Evolutionary conservation across 92 coral and sea anemone genomes (phyloP), one percentile per base, ranked within the genome.

Genomic region (Micromussa lordhowensis): DNA sequence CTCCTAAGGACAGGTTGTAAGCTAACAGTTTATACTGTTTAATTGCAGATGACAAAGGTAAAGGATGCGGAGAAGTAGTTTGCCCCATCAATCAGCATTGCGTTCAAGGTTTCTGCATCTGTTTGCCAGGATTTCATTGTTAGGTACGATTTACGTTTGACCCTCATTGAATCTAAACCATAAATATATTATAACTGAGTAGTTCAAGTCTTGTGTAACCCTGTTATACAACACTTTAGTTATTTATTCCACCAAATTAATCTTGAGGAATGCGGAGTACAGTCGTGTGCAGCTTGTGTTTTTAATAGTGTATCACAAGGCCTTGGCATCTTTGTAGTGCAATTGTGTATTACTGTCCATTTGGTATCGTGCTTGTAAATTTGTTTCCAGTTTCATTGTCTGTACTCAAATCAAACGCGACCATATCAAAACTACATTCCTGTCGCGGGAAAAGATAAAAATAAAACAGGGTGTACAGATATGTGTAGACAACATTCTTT

Each of bases 81-180:
- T 90, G 89, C 75, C 90, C 88, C 28, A 49, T 90, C 63, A 80
- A 70, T 19, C 89, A 80, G 16, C 54, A 34, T 21, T 90, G 92
- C 69, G 54, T 58, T 4, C 54, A 59, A 10, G 92, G 92, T 7
- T 19, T 59, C 8, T 90, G 92, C 82, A 21, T 64, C 12, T 90
- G 92, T 29, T 61, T 90, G 3, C 92, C 92, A n/a, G 90, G 89
- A 11, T 26, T 59, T 4, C 16, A 77, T 49, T 90, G 92, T 34
- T 85, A 49, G 55, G 79, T 82, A 82, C 3, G 76, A 55, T 13
- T 29, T 26, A 22, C 70, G 4, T 19, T 29, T 11, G 26, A 10
- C 13, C 51, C 9, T 44, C 1, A n/a, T 29, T 15, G 21, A 12
- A 3, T 14, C 28, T 49, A 61, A 58, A 19, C 26, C 28, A 61